Evolutionary conservation across 2,797 vertebrate species (phyloP).

Genomic region (Rhynchotus rufescens): DNA sequence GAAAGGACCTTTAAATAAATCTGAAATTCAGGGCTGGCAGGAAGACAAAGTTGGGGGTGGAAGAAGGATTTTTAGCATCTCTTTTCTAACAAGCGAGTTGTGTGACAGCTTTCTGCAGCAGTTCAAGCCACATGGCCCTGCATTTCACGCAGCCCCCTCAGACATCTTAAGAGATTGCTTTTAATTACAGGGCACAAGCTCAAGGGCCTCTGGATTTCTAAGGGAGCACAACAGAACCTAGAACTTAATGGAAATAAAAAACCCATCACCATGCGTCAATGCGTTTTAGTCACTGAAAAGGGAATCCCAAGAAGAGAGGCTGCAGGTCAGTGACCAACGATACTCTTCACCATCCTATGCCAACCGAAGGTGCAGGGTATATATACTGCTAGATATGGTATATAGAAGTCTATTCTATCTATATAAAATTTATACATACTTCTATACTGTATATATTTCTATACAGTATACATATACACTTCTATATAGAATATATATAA

Average conservation of each 20-base stretch:
- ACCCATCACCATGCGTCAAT: not conserved
- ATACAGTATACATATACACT: too few relatives aligned
- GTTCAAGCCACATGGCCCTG: not conserved
- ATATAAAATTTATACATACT: too few relatives aligned
- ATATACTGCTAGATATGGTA: too few relatives aligned
- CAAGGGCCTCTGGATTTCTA: not conserved
- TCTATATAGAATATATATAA: too few relatives aligned
- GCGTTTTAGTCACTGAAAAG: not conserved
- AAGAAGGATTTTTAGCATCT: conserved; percentile 47
- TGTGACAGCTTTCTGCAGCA: conserved; percentile 45
- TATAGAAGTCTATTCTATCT: too few relatives aligned
- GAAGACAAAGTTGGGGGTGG: conserved; percentile 38
- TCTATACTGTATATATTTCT: too few relatives aligned
- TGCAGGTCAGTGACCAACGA: accelerated
- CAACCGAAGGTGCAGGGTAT: not conserved
- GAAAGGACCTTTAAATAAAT: conserved; percentile 69
- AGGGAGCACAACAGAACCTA: not conserved
- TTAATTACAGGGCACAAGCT: conserved; percentile 31
- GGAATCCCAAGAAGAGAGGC: not conserved
- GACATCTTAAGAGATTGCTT: conserved; percentile 8
- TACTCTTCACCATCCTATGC: not conserved
- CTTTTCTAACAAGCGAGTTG: conserved; percentile 38
- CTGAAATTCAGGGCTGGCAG: conserved; percentile 66
- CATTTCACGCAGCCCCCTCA: not conserved
- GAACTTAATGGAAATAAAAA: not conserved